A percentile compares a stretch with the other conserved stretches of the same genome.
Evolutionary conservation across 2,113 vertebrate genomes (phyloP).

Genomic region (Nothobranchius kuhntae): DNA sequence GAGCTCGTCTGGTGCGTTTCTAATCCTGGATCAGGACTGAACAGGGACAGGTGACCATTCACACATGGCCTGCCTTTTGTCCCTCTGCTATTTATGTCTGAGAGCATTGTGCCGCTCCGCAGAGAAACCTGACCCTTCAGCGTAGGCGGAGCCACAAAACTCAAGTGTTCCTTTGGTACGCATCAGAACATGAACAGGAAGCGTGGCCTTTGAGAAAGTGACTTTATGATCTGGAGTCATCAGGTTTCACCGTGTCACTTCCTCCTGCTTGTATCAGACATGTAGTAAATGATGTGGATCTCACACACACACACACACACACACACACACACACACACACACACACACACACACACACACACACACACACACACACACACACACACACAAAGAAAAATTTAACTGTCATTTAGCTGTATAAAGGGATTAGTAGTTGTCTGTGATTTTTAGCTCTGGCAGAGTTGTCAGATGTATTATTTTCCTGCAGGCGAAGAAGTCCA

Average conservation of each 20-base stretch:
- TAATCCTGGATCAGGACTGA: conserved; percentile 64
- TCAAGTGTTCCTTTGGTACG: neutral
- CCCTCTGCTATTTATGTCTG: conserved; percentile 47
- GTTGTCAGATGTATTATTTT: conserved; percentile 18
- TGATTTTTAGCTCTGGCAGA: neutral
- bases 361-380: neutral
- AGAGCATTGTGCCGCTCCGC: conserved; percentile 6
- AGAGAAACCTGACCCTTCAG: neutral
- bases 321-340: too few species aligned
- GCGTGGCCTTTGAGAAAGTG: conserved; percentile 41
- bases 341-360: too few species aligned
- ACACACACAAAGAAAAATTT: too few species aligned
- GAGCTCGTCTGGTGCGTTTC: conserved; percentile 25
- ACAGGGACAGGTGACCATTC: conserved; percentile 60
- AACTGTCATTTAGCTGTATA: too few species aligned
- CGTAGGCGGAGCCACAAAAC: neutral
- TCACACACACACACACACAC: neutral
- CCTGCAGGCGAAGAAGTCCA: conserved; percentile 20
- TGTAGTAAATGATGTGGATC: conserved; percentile 1
- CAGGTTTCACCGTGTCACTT: conserved; percentile 30
- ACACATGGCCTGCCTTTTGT: conserved; percentile 50
- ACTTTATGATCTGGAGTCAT: conserved; percentile 53
- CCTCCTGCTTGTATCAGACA: neutral
- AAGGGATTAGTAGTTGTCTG: too few species aligned
- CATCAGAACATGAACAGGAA: conserved; percentile 49